Conservation (phyloP, 1,140 invertebrate species). For the Rhagoletis zephyria region DNA sequence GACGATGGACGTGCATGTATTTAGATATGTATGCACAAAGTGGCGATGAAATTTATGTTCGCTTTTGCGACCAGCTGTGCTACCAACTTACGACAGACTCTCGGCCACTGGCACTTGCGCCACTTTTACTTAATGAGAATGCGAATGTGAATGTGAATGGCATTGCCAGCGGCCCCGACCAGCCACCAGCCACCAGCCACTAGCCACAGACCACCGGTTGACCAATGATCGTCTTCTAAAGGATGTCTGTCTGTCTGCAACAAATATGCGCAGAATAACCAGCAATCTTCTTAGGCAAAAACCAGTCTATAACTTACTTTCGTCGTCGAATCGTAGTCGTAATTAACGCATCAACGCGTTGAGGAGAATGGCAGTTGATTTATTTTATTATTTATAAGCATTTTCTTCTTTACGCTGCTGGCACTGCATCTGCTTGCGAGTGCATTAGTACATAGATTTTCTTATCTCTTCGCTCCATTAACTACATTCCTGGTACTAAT, state of each 20-base stretch:
- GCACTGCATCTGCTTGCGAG: neutral
- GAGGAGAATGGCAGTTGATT: neutral
- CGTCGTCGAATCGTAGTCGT: constrained; percentile 11
- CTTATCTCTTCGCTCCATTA: constrained; percentile 7
- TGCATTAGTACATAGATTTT: constrained; percentile 12
- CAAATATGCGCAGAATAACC: neutral
- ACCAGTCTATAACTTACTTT: constrained; percentile 51
- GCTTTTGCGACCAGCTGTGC: constrained; percentile 1
- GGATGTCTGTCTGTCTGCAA: neutral
- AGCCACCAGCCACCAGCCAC: no score
- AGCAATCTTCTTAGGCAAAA: constrained; percentile 6
- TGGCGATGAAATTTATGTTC: neutral
- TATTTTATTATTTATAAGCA: neutral
- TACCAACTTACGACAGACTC: constrained; percentile 5
- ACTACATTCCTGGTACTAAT: constrained; percentile 31
- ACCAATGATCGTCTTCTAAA: no score
- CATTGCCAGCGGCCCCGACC: constrained; percentile 36
- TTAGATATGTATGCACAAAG: neutral
- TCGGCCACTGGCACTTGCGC: constrained; percentile 12
- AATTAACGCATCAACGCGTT: constrained; percentile 11
- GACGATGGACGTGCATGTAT: neutral
- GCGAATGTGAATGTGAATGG: constrained; percentile 37
- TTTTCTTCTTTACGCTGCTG: neutral
- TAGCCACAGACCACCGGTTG: no score
- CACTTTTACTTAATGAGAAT: constrained; percentile 48